These are phyloP conservation scores for Cynocephalus volans DNA, from an alignment of 2,113 vertebrate genomes.

Conservation along the genomic window DNA sequence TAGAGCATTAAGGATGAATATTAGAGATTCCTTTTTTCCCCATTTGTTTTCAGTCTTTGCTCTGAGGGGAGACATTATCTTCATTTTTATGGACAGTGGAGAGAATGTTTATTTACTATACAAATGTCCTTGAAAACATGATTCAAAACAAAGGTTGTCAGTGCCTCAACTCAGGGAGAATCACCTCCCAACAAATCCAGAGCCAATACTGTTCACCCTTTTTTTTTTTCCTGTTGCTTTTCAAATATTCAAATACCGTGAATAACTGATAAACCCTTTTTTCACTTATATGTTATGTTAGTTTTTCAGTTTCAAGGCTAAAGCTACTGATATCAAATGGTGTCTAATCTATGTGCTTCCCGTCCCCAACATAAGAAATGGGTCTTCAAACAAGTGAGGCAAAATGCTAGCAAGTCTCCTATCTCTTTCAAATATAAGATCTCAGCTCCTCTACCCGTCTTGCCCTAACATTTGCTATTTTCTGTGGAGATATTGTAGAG, in stretches of 20 bases:
- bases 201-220: neutral
- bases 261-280: neutral
- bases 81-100: neutral
- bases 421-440: neutral
- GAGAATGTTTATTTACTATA: neutral
- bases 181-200: neutral
- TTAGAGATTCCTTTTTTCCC: neutral
- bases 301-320: neutral
- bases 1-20: neutral
- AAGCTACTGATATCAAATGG: neutral
- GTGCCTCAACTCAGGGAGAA: neutral
- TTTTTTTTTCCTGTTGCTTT: neutral
- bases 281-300: neutral
- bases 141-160: neutral
- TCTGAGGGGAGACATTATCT: neutral
- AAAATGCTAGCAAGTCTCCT: neutral
- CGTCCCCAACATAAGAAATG: neutral
- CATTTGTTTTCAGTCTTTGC: neutral
- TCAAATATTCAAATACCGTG: neutral
- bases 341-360: neutral
- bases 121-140: neutral
- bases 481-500: neutral
- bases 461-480: neutral
- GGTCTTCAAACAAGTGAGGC: neutral
- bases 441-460: neutral